Base-by-base conservation (phyloP, 2,797 vertebrate species). In the Acanthurus leucopareius region DNA sequence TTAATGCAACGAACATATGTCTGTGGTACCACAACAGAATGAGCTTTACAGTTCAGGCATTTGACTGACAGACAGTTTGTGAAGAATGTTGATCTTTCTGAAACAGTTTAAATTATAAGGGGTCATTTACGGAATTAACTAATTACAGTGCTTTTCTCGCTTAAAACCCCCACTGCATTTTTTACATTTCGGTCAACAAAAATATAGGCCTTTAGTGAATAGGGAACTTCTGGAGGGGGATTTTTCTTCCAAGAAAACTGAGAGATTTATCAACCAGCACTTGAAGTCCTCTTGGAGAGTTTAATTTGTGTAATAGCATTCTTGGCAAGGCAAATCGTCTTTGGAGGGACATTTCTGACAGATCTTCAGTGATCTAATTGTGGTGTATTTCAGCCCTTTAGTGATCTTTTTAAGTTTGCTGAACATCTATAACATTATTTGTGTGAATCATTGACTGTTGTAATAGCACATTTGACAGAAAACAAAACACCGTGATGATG, bases 271-370 rank as follows among this genome's bases (percentile, higher is more conserved):
- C 73, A 64, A 79, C n/a, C 35, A 77, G 57, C 61, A 74, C 67
- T 57, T 76, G 54, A 86, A 60, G 60, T 80, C 76, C 59, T 86
- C 77, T 76, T 82, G 73, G 79, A 79, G 78, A 52, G 54, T 85
- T 91, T 92, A 49, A 91, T 94, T 88, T 88, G 73, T 73, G 49
- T 90, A 90, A 93, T 65, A 79, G 91, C 78, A 86, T 92, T 93
- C 80, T 91, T 93, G 90, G 91, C 89, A 92, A 71, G 14, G 73
- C 59, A 13, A 68, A 80, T 20, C n/a, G 56, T 54, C 19, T 44
- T 73, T 54, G 57, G 70, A 79, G 70, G 67, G 61, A 63, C 48
- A 68, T 48, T 59, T 78, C 58, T 83, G 80, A 82, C 73, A 57
- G 78, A 84, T 84, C 80, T 67, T 81, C 77, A 73, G 13, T 86